A percentile compares a stretch with the other conserved stretches of the same genome.
phyloP scores from a whole-genome alignment of 2,888 invertebrate species.

The Melanostoma mellinum region DNA sequence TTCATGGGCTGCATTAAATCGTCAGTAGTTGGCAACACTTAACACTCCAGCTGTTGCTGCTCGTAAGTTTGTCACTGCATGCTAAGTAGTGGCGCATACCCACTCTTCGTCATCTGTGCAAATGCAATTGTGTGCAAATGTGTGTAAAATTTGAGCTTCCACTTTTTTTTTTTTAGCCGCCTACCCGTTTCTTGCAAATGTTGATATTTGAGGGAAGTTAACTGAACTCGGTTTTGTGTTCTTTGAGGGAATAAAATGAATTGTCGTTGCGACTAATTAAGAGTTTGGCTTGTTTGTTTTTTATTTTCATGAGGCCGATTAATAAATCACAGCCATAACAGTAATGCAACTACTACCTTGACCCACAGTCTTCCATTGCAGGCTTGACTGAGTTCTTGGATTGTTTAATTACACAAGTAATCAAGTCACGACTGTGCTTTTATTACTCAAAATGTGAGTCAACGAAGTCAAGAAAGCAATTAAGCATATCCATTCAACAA shows the following conservation, averaged over 20 bases:
- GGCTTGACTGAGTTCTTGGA: conserved; percentile 50
- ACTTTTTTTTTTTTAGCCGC: conserved; percentile 1
- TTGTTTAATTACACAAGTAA: conserved; percentile 19
- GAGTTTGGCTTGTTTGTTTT: conserved; percentile 31
- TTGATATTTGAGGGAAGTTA: not conserved
- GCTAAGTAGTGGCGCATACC: conserved; percentile 13
- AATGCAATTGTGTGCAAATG: too few species aligned
- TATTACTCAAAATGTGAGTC: too few species aligned
- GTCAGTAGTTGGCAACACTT: too few species aligned
- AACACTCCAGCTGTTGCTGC: too few species aligned
- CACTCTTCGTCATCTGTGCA: too few species aligned
- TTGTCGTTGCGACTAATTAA: conserved; percentile 51
- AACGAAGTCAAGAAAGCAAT: too few species aligned
- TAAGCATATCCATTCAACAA: too few species aligned
- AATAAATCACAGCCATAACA: conserved; percentile 36
- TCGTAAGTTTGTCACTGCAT: too few species aligned
- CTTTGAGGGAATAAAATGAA: conserved; percentile 1
- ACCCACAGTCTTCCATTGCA: conserved; percentile 55
- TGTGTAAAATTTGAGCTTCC: conserved; percentile 36
- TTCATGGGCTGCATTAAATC: too few species aligned
- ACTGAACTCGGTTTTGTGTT: conserved; percentile 7
- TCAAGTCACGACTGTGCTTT: not conserved
- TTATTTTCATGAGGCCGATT: conserved; percentile 43
- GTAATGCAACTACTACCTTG: conserved; percentile 40
- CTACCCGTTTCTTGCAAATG: not conserved